Evolutionary conservation across 35 echinoderm and acorn worm species (phyloP).

Genomic region (Heliocidaris tuberculata): DNA sequence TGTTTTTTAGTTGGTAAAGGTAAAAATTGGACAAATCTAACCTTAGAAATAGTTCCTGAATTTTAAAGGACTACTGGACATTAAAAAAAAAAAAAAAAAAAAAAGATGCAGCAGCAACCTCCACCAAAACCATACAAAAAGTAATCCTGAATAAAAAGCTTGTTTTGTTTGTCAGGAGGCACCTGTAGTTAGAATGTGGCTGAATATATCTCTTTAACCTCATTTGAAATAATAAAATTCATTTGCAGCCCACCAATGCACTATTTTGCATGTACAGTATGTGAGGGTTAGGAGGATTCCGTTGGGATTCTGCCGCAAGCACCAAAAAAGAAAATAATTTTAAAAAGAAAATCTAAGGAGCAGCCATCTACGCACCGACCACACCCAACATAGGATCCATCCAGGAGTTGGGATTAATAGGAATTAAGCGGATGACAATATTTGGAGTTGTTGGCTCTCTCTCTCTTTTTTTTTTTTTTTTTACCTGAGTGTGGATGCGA

Average conservation of each 20-base stretch:
- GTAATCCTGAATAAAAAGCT: neutral
- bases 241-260: neutral
- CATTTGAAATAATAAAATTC: neutral
- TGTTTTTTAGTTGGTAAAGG: neutral
- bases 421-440: neutral
- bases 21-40: neutral
- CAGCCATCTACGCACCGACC: neutral
- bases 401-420: neutral
- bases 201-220: neutral
- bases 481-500: conserved; percentile 37
- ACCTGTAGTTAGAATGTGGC: neutral
- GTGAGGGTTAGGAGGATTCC: neutral
- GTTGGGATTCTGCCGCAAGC: neutral
- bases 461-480: neutral
- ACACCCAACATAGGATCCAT: neutral
- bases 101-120: neutral
- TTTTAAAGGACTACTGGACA: neutral
- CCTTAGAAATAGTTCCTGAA: neutral
- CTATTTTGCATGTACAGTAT: neutral
- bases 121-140: neutral
- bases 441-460: neutral
- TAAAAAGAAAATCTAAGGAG: neutral
- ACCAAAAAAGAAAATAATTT: neutral
- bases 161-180: neutral
- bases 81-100: no score